Conservation (phyloP, 2,888 invertebrate genomes). For the Cecidostiba fungosa region DNA sequence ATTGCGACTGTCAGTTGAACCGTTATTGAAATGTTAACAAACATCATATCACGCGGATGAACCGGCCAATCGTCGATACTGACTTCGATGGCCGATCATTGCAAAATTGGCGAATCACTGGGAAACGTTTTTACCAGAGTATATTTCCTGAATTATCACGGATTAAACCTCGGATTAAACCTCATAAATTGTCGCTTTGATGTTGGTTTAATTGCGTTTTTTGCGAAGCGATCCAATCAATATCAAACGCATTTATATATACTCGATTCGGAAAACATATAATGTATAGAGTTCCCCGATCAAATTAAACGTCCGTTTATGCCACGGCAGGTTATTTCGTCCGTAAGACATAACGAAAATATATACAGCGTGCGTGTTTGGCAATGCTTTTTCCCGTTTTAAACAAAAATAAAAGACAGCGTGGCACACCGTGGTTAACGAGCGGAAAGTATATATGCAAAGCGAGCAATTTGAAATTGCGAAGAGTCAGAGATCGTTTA, state of each 20-base stretch:
- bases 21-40: no score
- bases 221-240: neutral
- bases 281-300: conserved; percentile 11
- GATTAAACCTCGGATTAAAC: conserved; percentile 38
- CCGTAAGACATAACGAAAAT: neutral
- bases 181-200: conserved; percentile 9
- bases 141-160: neutral
- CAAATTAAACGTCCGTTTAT: conserved; percentile 5
- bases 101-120: no score
- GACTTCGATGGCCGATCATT: no score
- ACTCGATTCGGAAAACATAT: neutral
- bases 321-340: neutral
- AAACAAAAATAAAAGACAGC: conserved; percentile 1
- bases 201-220: conserved; percentile 34
- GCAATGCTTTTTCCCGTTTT: neutral
- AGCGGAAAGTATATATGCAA: neutral
- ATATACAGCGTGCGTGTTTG: conserved; percentile 8
- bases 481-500: conserved; percentile 25
- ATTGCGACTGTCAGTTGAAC: no score
- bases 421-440: conserved; percentile 22
- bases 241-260: conserved; percentile 40
- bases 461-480: conserved; percentile 29
- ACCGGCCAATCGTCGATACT: no score
- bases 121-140: no score
- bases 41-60: no score